Conservation (phyloP, 2,888 invertebrate species). For the Azorinus chamasolen region DNA sequence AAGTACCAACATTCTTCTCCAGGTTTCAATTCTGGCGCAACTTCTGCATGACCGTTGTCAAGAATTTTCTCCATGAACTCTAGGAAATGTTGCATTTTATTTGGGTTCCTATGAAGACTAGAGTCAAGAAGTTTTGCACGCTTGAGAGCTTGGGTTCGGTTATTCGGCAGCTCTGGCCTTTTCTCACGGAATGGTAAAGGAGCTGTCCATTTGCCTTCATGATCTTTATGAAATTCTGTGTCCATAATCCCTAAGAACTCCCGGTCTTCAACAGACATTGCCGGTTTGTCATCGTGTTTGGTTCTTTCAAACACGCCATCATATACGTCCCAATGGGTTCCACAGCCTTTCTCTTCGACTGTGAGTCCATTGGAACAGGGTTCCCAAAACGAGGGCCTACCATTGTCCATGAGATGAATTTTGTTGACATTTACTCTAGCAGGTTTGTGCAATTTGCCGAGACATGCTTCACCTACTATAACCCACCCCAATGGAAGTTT, state of each 20-base stretch:
- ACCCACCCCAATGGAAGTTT: too few species aligned
- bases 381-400: slow-evolving; percentile 9
- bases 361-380: too few species aligned
- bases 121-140: slow-evolving; percentile 1
- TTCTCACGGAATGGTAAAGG: slow-evolving; percentile 35
- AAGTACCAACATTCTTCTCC: slow-evolving; percentile 34
- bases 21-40: slow-evolving; percentile 5
- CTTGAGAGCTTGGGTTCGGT: slow-evolving; percentile 8
- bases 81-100: slow-evolving; percentile 22
- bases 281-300: not conserved
- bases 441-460: slow-evolving; percentile 29
- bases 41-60: slow-evolving; percentile 21
- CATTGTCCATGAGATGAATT: not conserved
- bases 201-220: slow-evolving; percentile 29
- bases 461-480: too few species aligned
- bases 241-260: slow-evolving; percentile 33
- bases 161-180: slow-evolving; percentile 23
- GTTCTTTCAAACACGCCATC: not conserved
- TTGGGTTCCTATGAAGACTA: slow-evolving; percentile 10
- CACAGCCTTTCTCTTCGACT: too few species aligned
- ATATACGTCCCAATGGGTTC: too few species aligned
- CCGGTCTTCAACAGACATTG: slow-evolving; percentile 26
- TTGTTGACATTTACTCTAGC: slow-evolving; percentile 27
- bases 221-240: slow-evolving; percentile 11
- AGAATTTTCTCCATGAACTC: slow-evolving; percentile 19